phyloP scores from a whole-genome alignment of 2,113 vertebrate genomes.

The Oreocharis arfaki region DNA sequence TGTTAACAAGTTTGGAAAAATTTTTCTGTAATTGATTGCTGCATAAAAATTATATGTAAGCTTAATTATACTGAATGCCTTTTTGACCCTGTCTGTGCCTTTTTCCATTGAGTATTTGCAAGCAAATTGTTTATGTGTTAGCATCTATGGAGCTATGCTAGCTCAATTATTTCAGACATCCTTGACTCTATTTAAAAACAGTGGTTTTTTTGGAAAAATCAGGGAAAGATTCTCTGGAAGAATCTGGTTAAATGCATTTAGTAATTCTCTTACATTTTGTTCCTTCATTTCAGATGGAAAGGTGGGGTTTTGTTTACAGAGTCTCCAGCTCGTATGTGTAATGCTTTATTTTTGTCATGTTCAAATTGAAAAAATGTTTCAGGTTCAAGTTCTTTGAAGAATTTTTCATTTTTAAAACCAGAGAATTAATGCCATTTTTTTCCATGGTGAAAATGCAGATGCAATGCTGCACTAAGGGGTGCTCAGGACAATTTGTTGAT shows the following conservation, averaged over 20 bases:
- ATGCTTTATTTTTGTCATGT: neutral
- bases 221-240: neutral
- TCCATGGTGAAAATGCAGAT: neutral
- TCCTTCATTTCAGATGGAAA: neutral
- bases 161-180: neutral
- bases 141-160: neutral
- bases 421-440: neutral
- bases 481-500: neutral
- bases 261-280: neutral
- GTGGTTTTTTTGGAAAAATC: neutral
- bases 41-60: neutral
- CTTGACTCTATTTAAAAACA: neutral
- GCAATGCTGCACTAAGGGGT: neutral
- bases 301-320: neutral
- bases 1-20: neutral
- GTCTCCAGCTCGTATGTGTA: neutral
- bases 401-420: neutral
- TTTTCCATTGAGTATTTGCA: neutral
- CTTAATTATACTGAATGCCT: neutral
- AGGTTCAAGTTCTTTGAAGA: neutral
- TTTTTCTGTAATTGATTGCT: neutral
- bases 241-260: neutral
- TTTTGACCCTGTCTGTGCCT: neutral
- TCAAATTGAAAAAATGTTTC: neutral
- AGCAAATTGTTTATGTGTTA: neutral